Evolutionary conservation across 2,888 invertebrate species (phyloP), one percentile per base, ranked within the genome.

Genomic region (Graphium colonna): DNA sequence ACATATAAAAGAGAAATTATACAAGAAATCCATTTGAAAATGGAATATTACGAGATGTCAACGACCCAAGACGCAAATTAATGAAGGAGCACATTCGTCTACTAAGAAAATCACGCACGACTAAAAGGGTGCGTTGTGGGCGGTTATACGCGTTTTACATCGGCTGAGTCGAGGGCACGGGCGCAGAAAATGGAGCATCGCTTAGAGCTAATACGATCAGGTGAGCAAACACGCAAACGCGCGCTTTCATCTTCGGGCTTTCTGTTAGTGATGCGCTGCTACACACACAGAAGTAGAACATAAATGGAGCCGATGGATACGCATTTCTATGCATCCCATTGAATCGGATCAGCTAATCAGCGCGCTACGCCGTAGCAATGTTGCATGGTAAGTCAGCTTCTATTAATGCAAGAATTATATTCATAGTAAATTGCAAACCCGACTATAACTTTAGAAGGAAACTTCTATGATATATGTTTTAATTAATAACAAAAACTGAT

Each of bases 171-270:
- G 28, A 73, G 79, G 67, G 75, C 82, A 84, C 58, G 74, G 71
- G 77, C 73, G 79, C 73, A 84, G 84, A 87, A 88, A 86, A 82
- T 82, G 80, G 79, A 80, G 81, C 83, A 70, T 69, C 79, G 84
- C 80, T 82, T 81, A 79, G 70, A 77, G 79, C 83, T 88, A 85
- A 87, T 86, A 79, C 83, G 88, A 87, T 87, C 86, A 86, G 76
- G 78, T 84, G 86, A 80, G 82, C 84, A 85, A 86, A 85, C n/a
- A n/a, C 80, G 79, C 76, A 79, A 76, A 48, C 75, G 71, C 70
- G 62, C 67, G 87, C 88, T 89, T 89, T 89, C 87, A 89, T 89
- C 88, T 88, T 83, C 85, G 81, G 75, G 74, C 77, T 84, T 79
- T 85, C 74, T 78, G 77, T 68, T 61, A 59, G 60, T 60, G 57